Conservation (phyloP, 2,888 invertebrate genomes). For the Nezara viridula region DNA sequence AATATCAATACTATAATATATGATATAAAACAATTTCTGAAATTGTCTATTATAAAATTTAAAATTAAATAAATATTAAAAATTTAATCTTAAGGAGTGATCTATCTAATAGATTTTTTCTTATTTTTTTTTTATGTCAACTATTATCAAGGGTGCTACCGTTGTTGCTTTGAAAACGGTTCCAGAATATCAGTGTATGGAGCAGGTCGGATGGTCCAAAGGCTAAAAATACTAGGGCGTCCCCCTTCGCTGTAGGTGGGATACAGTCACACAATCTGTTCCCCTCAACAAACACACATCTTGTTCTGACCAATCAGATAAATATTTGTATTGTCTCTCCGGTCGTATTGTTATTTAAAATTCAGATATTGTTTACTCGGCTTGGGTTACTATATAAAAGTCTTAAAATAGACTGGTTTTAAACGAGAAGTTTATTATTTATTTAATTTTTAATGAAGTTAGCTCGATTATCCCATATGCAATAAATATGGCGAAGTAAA, state of each 20-base stretch:
- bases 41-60: no score
- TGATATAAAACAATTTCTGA: no score
- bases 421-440: not conserved
- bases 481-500: no score
- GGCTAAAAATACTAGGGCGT: conserved; percentile 36
- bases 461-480: no score
- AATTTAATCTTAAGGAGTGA: no score
- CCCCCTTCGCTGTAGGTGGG: conserved; percentile 46
- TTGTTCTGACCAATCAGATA: not conserved
- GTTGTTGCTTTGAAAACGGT: not conserved
- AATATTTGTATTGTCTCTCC: not conserved
- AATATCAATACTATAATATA: no score
- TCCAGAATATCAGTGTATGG: conserved; percentile 6
- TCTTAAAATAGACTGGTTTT: not conserved
- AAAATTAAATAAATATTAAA: no score
- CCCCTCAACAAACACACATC: conserved; percentile 16
- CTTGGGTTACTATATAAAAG: not conserved
- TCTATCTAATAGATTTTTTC: no score
- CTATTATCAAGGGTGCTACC: not conserved
- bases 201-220: conserved; percentile 23
- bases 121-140: not conserved
- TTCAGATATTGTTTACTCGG: not conserved
- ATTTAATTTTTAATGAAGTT: no score
- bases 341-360: not conserved
- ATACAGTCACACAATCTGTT: conserved; percentile 35